Evolutionary conservation across 2,888 invertebrate species (phyloP).

Genomic region (Drosophila dives): DNA sequence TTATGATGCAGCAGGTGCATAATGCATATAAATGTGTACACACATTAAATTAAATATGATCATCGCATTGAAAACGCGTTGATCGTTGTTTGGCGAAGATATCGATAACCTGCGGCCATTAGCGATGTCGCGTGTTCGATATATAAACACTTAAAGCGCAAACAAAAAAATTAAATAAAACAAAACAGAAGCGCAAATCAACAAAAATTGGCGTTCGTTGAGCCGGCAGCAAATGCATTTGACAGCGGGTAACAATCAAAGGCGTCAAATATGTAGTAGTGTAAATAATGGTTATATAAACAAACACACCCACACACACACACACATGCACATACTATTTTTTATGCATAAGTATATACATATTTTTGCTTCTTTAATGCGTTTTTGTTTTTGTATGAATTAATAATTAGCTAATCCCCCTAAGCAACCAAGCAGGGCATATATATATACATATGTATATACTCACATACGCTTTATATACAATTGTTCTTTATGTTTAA

Average conservation of each 20-base stretch:
- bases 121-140: not conserved
- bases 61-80: too few relatives aligned
- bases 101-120: conserved; percentile 25
- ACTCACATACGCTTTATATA: not conserved
- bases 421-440: not conserved
- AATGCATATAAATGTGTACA: not conserved
- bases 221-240: conserved; percentile 51
- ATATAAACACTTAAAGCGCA: not conserved
- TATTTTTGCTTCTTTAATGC: conserved; percentile 49
- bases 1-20: not conserved
- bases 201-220: conserved; percentile 18
- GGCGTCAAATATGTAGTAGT: not conserved
- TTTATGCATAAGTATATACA: conserved; percentile 14
- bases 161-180: conserved; percentile 34
- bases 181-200: conserved; percentile 50
- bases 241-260: conserved; percentile 40
- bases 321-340: not conserved
- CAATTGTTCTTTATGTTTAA: conserved; percentile 10
- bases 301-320: not conserved
- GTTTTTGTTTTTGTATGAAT: conserved; percentile 45
- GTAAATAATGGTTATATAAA: not conserved
- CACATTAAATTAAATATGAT: not conserved
- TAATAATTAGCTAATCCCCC: conserved; percentile 7
- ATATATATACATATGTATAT: not conserved
- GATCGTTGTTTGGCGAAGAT: not conserved